Conservation (phyloP, 2,888 invertebrate species). For the Vanessa cardui region DNA sequence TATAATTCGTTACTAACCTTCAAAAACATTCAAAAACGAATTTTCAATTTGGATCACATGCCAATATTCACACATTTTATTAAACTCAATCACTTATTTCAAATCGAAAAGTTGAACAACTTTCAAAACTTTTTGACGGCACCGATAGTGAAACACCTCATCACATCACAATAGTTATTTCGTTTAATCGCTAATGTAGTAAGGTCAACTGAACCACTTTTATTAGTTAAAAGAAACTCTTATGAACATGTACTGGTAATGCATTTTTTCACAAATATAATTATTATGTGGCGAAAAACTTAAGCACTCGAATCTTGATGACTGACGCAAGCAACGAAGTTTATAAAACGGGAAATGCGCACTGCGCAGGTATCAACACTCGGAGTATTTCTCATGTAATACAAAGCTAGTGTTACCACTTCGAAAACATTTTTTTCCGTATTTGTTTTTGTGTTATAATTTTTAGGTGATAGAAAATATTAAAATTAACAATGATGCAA, state of each 20-base stretch:
- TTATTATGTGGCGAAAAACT: neutral
- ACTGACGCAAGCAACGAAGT: conserved; percentile 38
- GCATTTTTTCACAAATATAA: neutral
- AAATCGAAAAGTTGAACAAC: conserved; percentile 57
- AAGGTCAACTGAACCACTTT: conserved; percentile 20
- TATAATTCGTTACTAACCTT: conserved; percentile 43
- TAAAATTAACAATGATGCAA: too few species aligned
- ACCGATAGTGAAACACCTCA: conserved; percentile 52
- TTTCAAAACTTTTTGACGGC: conserved; percentile 65
- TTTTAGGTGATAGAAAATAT: too few species aligned
- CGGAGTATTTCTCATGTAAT: conserved; percentile 4
- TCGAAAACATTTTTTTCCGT: neutral
- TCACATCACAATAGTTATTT: conserved; percentile 43
- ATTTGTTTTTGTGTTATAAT: neutral
- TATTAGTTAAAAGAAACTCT: conserved; percentile 1
- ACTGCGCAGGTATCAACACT: conserved; percentile 15
- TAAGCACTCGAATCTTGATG: conserved; percentile 17
- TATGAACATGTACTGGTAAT: neutral
- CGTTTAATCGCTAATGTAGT: conserved; percentile 17
- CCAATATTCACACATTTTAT: conserved; percentile 43
- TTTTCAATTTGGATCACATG: conserved; percentile 33
- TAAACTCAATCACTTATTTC: conserved; percentile 49
- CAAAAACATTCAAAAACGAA: conserved; percentile 25
- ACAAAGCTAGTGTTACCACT: conserved; percentile 5
- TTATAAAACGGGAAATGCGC: conserved; percentile 37